These are phyloP conservation scores for Potorous gilbertii DNA, from an alignment of 2,797 vertebrate species.

Conservation along the genomic window DNA sequence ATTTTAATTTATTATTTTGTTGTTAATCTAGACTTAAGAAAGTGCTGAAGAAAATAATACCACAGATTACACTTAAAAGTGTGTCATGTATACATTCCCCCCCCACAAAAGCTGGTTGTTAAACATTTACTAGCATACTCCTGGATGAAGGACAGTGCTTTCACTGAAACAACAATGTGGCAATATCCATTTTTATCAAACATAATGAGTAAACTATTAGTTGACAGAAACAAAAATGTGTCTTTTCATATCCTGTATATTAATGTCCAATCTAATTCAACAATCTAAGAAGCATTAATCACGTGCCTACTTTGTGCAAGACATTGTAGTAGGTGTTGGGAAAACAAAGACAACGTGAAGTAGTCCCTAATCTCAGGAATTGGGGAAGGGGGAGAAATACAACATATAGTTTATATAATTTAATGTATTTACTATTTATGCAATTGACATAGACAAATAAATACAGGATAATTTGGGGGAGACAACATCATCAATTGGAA, in stretches of 20 bases:
- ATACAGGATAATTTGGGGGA: background rate
- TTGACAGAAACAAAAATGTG: background rate
- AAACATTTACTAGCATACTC: background rate
- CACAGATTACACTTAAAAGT: background rate
- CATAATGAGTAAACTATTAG: background rate
- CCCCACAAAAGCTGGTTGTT: background rate
- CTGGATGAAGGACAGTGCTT: constrained; percentile 11
- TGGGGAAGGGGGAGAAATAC: background rate
- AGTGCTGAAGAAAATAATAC: background rate
- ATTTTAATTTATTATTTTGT: background rate
- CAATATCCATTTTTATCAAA: background rate
- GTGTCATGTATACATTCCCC: background rate
- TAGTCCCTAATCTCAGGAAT: background rate
- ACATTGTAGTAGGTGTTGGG: background rate
- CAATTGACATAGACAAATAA: background rate
- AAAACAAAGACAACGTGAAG: background rate
- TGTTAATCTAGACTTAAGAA: background rate
- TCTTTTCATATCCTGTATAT: background rate
- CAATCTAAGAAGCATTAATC: background rate
- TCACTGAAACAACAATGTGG: constrained; percentile 1
- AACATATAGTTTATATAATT: background rate
- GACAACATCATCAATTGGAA: background rate
- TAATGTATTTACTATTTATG: background rate
- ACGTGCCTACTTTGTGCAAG: background rate
- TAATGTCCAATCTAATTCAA: background rate